A percentile compares a stretch with the other conserved stretches of the same genome.
These are phyloP conservation scores for Athalia circularis DNA, from an alignment of 2,888 invertebrate genomes.

Conservation along the genomic window DNA sequence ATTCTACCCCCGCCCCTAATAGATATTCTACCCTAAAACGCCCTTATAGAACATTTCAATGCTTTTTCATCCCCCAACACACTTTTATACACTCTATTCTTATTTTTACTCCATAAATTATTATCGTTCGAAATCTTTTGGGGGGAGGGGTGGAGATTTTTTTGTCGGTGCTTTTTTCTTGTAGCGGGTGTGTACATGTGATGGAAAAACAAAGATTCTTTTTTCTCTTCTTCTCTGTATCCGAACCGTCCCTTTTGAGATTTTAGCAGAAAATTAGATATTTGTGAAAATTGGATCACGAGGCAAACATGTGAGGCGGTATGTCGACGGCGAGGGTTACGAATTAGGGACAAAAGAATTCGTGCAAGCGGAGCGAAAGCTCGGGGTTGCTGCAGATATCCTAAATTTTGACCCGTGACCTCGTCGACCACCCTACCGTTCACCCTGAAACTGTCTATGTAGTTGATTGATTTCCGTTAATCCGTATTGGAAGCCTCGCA, in stretches of 20 bases:
- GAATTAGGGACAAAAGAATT: slow-evolving; percentile 2
- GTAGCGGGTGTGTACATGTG: no score
- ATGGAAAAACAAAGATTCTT: no score
- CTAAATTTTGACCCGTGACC: slow-evolving; percentile 27
- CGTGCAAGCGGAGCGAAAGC: not conserved
- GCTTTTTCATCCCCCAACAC: no score
- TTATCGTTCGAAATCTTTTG: no score
- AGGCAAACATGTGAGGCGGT: not conserved
- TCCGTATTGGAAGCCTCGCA: slow-evolving; percentile 53
- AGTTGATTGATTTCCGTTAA: slow-evolving; percentile 61
- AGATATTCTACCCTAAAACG: no score
- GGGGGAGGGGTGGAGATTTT: no score
- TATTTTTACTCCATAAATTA: no score
- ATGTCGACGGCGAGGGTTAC: not conserved
- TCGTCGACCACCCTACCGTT: not conserved
- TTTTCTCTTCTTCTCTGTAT: no score
- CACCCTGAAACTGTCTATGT: slow-evolving; percentile 58
- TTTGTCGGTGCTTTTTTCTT: no score
- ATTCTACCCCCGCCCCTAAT: no score
- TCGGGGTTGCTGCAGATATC: slow-evolving; percentile 31
- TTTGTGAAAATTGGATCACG: not conserved
- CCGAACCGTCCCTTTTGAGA: not conserved
- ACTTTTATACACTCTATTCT: no score
- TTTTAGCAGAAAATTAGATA: not conserved
- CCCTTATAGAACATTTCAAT: no score